Base-by-base conservation (phyloP, 92 coral and sea anemone genomes). In the Umimayanthus chanpuru region DNA sequence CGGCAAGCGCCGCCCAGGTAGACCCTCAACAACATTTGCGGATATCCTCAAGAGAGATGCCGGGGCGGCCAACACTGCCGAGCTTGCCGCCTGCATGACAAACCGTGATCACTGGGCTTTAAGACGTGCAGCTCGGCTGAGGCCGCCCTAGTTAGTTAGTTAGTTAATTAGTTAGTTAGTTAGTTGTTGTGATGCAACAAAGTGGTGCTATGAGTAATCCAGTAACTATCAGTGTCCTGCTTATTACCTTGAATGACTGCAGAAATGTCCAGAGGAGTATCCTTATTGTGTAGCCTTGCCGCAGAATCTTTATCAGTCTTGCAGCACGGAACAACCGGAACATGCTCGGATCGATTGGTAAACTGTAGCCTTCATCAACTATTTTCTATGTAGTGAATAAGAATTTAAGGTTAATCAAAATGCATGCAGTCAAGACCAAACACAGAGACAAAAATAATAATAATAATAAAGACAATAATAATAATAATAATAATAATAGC, bases 271-370 rank as follows among this genome's bases (percentile, higher is more conserved):
- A 97, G 20, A 97, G 88, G 18, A 97, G 79, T 58, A 95, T 96
- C 41, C 99, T 92, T 77, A 97, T 95, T 4, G 98, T 94, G 85
- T 96, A 89, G 70, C 99, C 99, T 87, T 94, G 99, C 25, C 96
- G 94, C 64, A 97, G 93, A 12, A 97, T 96, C 87, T 97, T 97
- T 86, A 97, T 92, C 23, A 97, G 92, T 65, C 99, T 93, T 38
- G 98, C 99, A 36, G 99, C 99, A 40, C 99, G 99, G 84, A 97
- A 97, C 43, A 97, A 84, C 85, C 99, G 92, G 88, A 97, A 97
- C 92, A 97, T 96, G 86, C 98, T 95, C 58, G 99, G 99, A 89
- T 97, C 99, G 78, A 95, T 85, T 30, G 96, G 96, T 7, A 93
- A 77, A 56, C 81, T 85, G 29, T 56, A 26, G 8, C 82, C 61